Evolutionary conservation across 2,113 vertebrate species (phyloP).

Genomic region (Oxyura jamaicensis): DNA sequence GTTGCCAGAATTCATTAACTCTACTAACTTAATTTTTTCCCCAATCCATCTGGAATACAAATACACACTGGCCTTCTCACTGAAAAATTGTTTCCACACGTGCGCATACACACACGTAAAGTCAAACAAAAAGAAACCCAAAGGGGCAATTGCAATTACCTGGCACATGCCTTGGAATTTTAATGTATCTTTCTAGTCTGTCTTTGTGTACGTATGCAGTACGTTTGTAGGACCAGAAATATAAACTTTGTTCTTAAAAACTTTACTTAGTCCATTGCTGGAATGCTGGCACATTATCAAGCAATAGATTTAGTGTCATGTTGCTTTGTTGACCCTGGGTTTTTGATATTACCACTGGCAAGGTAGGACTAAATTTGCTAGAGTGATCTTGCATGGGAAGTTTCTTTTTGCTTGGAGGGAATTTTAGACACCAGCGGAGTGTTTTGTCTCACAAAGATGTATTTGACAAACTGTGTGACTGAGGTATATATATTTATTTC

Average conservation of each 20-base stretch:
- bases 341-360: neutral
- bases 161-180: neutral
- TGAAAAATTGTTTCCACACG: neutral
- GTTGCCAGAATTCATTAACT: neutral
- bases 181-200: neutral
- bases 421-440: neutral
- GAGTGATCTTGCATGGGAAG: neutral
- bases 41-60: neutral
- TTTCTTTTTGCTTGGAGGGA: neutral
- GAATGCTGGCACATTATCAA: neutral
- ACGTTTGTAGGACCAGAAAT: neutral
- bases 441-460: neutral
- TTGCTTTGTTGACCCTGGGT: neutral
- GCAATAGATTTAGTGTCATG: neutral
- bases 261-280: neutral
- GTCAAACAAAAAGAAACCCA: neutral
- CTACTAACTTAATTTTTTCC: neutral
- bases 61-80: accelerated
- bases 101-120: neutral
- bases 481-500: neutral
- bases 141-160: neutral
- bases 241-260: neutral
- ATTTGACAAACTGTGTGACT: neutral
- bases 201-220: neutral
- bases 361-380: neutral